These are phyloP conservation scores for Cephonodes hylas DNA, from an alignment of 2,888 invertebrate genomes.

Conservation along the genomic window DNA sequence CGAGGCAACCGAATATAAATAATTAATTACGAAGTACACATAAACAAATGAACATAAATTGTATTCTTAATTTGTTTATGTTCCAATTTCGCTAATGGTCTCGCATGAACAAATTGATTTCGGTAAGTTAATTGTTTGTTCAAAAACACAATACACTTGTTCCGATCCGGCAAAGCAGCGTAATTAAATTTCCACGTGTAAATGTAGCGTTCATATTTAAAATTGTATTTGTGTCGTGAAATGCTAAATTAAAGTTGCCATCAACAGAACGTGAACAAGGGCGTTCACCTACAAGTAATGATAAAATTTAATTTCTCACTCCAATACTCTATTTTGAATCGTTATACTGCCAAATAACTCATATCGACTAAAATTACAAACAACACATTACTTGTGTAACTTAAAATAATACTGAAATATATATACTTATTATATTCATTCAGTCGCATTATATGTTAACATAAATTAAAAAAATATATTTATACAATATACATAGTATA, in stretches of 20 bases:
- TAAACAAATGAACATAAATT: background rate
- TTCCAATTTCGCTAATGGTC: background rate
- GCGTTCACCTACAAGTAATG: background rate
- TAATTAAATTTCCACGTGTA: background rate
- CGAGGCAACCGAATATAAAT: too few species aligned
- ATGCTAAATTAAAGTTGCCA: background rate
- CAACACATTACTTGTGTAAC: too few species aligned
- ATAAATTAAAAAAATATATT: background rate
- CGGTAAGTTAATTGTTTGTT: background rate
- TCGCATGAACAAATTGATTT: background rate
- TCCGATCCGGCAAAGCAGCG: background rate
- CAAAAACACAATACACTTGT: background rate
- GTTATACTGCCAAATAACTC: too few species aligned
- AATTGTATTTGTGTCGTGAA: background rate
- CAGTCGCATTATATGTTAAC: too few species aligned
- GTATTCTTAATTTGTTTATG: background rate
- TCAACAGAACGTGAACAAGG: background rate
- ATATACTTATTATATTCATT: too few species aligned
- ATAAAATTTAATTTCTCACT: slow-evolving; percentile 1
- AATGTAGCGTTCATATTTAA: background rate
- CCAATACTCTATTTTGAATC: too few species aligned
- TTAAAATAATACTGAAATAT: too few species aligned
- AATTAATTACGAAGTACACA: background rate
- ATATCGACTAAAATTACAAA: too few species aligned
- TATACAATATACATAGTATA: background rate